phyloP scores from a whole-genome alignment of 2,888 invertebrate species.

The Heliconius charithonia region DNA sequence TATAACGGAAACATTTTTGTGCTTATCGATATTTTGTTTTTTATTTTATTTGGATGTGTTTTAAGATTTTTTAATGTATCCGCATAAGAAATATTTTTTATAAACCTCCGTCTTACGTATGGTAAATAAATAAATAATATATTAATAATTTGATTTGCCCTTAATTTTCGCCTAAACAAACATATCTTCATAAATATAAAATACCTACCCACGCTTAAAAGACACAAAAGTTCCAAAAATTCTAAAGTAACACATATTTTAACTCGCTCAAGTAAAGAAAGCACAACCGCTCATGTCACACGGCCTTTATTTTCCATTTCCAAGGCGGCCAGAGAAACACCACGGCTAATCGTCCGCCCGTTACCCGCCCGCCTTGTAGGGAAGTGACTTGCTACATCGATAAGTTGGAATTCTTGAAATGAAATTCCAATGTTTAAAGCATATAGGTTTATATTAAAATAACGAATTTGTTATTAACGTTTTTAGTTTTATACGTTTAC shows the following conservation, averaged over 20 bases:
- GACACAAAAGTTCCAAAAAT: not conserved
- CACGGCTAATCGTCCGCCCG: constrained; percentile 77
- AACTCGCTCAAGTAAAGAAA: constrained; percentile 47
- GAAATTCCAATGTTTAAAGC: not conserved
- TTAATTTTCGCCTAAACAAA: too few species aligned
- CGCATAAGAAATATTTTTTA: not conserved
- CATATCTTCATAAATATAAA: not conserved
- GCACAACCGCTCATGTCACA: constrained; percentile 63
- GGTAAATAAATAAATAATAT: not conserved
- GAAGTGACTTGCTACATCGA: constrained; percentile 53
- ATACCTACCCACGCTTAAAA: not conserved
- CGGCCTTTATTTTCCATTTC: constrained; percentile 81
- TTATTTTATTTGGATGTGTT: not conserved
- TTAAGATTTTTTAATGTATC: not conserved
- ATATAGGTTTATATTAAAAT: constrained; percentile 1
- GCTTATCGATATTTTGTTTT: not conserved
- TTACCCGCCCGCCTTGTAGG: constrained; percentile 64
- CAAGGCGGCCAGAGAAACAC: constrained; percentile 74
- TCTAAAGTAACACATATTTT: constrained; percentile 41
- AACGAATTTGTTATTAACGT: not conserved
- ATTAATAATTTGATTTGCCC: too few species aligned
- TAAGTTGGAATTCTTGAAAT: constrained; percentile 10
- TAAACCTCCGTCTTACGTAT: not conserved
- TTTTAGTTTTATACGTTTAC: not conserved
- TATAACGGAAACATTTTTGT: not conserved